Base-by-base conservation (phyloP, 2,797 vertebrate genomes). In the Alauda arvensis region DNA sequence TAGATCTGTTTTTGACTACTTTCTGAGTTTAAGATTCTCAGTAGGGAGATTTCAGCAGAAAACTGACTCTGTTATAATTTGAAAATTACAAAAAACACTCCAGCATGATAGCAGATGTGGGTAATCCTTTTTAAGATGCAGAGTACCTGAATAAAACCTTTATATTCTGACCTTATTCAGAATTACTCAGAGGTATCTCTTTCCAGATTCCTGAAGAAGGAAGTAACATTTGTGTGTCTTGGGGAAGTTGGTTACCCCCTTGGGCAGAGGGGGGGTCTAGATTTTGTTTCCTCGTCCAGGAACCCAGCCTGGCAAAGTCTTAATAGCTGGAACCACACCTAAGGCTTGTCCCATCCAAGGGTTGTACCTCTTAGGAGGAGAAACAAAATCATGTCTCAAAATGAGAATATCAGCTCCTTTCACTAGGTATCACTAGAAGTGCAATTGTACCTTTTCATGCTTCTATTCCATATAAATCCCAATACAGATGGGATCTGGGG, bases 211-310 rank as follows among this genome's bases (percentile, higher is more conserved):
- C 26, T 78, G 40, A 43, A 65, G 29, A 37, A 24, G 8, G 14
- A 71, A 42, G 23, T 42, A 12, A 3, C 7, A 37, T 4, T 28
- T 70, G 14, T 46, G 8, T 40, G 15, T 16, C 25, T 83, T 25
- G 18, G 6, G 60, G 12, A 70, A 68, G 61, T 23, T 10, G 2
- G 3, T 39, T 39, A 31, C 5, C 4, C 1, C 14, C 23, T 8
- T 19, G 12, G 21, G 12, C 43, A 2, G 12, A 76, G 5, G 0
- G 1, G 0, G 1, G 2, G 1, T 45, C 33, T 17, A 21, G 19
- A 9, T 51, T 19, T 79, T 67, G 6, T 57, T 70, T 86, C 4
- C 25, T 60, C 6, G 18, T 49, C 18, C 67, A 62, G 39, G 55
- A 89, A 46, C 26, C 2, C 42, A 45, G 3, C n/a, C 25, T 53